Evolutionary conservation across 2,888 invertebrate genomes (phyloP).

Genomic region (Heterodera filipjevi): DNA sequence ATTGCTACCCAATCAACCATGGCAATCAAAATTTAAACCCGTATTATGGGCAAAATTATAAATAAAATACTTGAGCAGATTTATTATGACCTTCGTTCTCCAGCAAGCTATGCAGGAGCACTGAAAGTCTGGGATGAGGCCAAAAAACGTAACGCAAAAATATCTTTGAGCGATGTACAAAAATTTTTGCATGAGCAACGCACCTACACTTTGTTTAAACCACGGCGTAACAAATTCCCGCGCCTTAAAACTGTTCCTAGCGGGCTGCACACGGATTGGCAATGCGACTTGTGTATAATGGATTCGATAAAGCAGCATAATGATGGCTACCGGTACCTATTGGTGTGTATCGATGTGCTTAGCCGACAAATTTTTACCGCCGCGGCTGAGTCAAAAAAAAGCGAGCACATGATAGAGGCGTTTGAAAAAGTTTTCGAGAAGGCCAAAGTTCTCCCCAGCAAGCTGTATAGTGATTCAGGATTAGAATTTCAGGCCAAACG

Average conservation of each 20-base stretch:
- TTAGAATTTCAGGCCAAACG: slow-evolving; percentile 11
- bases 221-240: background rate
- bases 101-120: slow-evolving; percentile 18
- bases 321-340: background rate
- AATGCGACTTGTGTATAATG: background rate
- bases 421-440: slow-evolving; percentile 15
- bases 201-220: background rate
- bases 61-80: slow-evolving; percentile 11
- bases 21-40: background rate
- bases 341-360: background rate
- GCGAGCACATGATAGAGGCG: slow-evolving; percentile 22
- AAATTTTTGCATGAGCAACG: slow-evolving; percentile 9
- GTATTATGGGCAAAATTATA: slow-evolving; percentile 2
- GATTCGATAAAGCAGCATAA: background rate
- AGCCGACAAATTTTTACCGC: background rate
- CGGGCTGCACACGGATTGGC: slow-evolving; percentile 13
- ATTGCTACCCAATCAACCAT: too few relatives aligned
- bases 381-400: slow-evolving; percentile 1
- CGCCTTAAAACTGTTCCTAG: background rate
- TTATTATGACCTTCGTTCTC: slow-evolving; percentile 20
- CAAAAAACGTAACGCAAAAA: background rate
- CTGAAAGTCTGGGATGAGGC: slow-evolving; percentile 18
- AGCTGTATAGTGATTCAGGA: slow-evolving; percentile 5
- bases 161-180: background rate
- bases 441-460: background rate